Base-by-base conservation (phyloP, 2,113 vertebrate species). In the Percina caprodes region DNA sequence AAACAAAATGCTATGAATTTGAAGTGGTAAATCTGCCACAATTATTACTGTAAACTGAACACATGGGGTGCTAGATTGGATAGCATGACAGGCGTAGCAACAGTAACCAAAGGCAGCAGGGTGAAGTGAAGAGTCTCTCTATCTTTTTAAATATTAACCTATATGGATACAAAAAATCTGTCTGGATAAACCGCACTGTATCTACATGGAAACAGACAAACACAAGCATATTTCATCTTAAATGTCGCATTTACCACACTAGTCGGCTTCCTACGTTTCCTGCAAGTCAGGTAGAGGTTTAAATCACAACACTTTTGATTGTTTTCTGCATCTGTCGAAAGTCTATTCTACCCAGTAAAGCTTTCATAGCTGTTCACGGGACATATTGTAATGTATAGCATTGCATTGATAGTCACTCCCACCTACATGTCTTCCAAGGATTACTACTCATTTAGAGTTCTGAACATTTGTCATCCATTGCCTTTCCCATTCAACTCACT, bases 401-500 rank as follows among this genome's bases (percentile, higher is more conserved):
- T 52, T 54, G 62, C 78, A 52, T 78, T 80, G 39, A 49, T 79
- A 79, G 84, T 74, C 55, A 4, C 30, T 73, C 26, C 56, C 45
- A 77, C 65, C 79, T 85, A 45, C 55, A 46, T 74, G 48, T 83
- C 77, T 76, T 72, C 33, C 67, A 76, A 69, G 80, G 48, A 86
- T 82, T 75, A 79, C 74, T 54, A 82, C 74, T 89, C 73, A 90
- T 92, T 92, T 92, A 85, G 42, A 80, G 35, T 71, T 52, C 70
- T 85, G 70, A 83, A 60, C 83, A 91, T 93, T 90, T 88, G 69
- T 92, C 92, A 89, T 86, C 83, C 65, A 33, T 52, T 76, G 49
- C 63, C 58, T 74, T 59, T 71, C 24, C 55, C 52, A 42, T 73
- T 72, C 80, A 80, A 69, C 82, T 92, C 78, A 52, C 65, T 74